phyloP scores from a whole-genome alignment of 2,797 vertebrate species.

The Coluber constrictor region DNA sequence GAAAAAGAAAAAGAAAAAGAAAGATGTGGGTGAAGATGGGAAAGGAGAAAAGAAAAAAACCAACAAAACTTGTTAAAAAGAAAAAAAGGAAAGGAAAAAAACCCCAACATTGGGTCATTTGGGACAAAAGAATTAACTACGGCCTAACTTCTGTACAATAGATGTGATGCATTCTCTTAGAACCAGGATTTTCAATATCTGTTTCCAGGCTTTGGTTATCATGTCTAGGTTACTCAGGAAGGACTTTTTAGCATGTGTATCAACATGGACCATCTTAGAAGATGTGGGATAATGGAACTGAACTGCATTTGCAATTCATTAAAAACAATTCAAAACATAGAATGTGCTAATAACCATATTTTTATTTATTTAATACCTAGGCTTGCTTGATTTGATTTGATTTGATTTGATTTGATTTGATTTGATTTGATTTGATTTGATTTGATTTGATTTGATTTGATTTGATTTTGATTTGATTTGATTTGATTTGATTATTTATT shows the following conservation, averaged over 20 bases:
- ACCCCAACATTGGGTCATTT: neutral
- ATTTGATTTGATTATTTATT: too few species aligned
- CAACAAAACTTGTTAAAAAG: too few species aligned
- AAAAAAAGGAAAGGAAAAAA: too few species aligned
- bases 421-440: too few species aligned
- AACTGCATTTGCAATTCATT: neutral
- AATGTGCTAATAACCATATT: neutral
- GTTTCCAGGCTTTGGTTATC: neutral
- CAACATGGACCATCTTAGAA: neutral
- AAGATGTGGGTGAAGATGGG: too few species aligned
- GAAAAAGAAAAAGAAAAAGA: too few species aligned
- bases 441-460: too few species aligned
- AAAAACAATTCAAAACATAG: neutral
- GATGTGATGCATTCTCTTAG: neutral
- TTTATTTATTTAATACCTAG: neutral
- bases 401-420: too few species aligned
- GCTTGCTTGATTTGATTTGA: too few species aligned
- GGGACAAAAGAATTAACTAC: neutral
- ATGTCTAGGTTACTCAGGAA: neutral
- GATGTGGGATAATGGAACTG: neutral
- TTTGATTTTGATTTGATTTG: too few species aligned
- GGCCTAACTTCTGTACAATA: neutral
- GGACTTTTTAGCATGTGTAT: neutral
- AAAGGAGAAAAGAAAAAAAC: too few species aligned
- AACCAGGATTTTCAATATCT: neutral